These are phyloP conservation scores for Dynastes maya DNA, from an alignment of 2,888 invertebrate species.

Conservation along the genomic window DNA sequence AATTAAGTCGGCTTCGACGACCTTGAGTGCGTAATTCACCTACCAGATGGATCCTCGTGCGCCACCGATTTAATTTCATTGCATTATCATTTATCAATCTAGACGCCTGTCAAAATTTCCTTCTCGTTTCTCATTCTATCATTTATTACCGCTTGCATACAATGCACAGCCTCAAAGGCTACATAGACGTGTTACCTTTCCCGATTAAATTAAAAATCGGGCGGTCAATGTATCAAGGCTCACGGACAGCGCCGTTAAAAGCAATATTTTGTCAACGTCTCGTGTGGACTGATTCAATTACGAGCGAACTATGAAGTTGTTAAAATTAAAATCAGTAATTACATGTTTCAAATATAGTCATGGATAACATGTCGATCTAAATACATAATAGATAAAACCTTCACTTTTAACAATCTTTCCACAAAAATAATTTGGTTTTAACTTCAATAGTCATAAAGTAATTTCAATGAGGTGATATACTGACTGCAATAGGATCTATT, in stretches of 20 bases:
- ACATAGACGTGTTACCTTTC: conserved; percentile 21
- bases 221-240: conserved; percentile 20
- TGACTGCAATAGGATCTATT: too few species aligned
- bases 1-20: conserved; percentile 49
- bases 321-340: too few species aligned
- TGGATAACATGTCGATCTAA: too few species aligned
- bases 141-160: conserved; percentile 16
- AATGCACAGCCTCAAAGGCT: conserved; percentile 1
- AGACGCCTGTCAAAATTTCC: conserved; percentile 33
- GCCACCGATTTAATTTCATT: conserved; percentile 29
- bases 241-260: neutral
- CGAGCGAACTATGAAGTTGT: too few species aligned
- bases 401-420: too few species aligned
- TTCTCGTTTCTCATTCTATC: conserved; percentile 2
- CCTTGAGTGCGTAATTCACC: conserved; percentile 37
- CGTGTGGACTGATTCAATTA: neutral
- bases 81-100: neutral
- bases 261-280: neutral
- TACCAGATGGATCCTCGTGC: conserved; percentile 31
- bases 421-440: too few species aligned
- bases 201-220: conserved; percentile 25
- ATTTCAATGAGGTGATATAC: too few species aligned
- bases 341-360: too few species aligned
- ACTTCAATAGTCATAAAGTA: too few species aligned
- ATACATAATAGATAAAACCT: too few species aligned